Evolutionary conservation across 2,113 vertebrate genomes (phyloP), one percentile per base, ranked within the genome.

Genomic region (Rostratula benghalensis): DNA sequence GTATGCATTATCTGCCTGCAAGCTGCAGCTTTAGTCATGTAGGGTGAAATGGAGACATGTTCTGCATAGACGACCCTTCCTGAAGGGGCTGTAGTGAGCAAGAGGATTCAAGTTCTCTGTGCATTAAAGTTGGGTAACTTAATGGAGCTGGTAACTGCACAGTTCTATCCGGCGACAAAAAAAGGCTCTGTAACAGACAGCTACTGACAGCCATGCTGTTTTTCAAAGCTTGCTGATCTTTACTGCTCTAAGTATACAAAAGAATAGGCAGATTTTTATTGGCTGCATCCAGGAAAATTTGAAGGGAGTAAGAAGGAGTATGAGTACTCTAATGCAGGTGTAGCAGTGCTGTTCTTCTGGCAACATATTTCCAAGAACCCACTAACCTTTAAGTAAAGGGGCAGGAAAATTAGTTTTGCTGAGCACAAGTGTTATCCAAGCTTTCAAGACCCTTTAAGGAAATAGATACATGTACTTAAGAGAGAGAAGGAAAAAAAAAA

Each of bases 341-440:
- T 41, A 50, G 57, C 13, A 43, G 39, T 4, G 25, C 22, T 51
- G n/a, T 12, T 69, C 13, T 56, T 63, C 53, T 27, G 21, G 21
- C 23, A 88, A 65, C 4, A 13, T 7, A 4, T 37, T 56, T 22
- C 37, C 27, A 51, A 81, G 27, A 92, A 67, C 6, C 3, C 25
- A 39, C 9, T 37, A 43, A 31, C 5, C 14, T 63, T 86, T 19
- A 53, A 45, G 21, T 17, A 82, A 53, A 61, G 18, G 18, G 35
- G 33, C 1, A 7, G 5, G 11, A 7, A 9, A 1, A 0, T 7
- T 21, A 51, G 18, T 10, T 54, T 2, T 54, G 50, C 51, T 68
- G 33, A 83, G 77, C 3, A 65, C 24, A 85, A 70, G 21, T 51
- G 13, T 28, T 41, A 70, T 3, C 25, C 30, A 59, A 78, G 23